phyloP scores from a whole-genome alignment of 1,140 invertebrate species.

The Heliconius eleuchia region DNA sequence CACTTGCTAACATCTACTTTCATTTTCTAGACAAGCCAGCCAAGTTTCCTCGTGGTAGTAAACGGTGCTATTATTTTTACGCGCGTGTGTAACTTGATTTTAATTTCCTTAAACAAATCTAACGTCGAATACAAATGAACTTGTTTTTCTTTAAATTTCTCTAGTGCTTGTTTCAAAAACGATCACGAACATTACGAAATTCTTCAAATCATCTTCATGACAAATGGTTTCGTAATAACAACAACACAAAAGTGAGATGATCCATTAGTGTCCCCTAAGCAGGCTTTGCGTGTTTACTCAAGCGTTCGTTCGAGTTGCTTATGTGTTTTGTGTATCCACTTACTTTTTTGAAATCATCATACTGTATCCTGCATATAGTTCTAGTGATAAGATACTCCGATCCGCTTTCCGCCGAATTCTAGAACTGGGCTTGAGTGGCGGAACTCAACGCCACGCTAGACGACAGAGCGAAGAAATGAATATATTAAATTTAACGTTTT shows the following conservation, averaged over 20 bases:
- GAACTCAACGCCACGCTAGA: too few species aligned
- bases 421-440: too few species aligned
- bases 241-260: slow-evolving; percentile 27
- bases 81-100: slow-evolving; percentile 20
- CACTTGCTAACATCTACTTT: slow-evolving; percentile 17
- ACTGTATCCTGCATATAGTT: too few species aligned
- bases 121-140: slow-evolving; percentile 37
- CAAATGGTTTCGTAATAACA: slow-evolving; percentile 35
- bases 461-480: too few species aligned
- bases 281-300: slow-evolving; percentile 28
- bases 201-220: slow-evolving; percentile 35
- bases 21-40: slow-evolving; percentile 20
- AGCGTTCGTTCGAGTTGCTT: background rate
- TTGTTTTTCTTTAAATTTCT: slow-evolving; percentile 52
- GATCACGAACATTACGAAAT: slow-evolving; percentile 31
- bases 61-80: slow-evolving; percentile 13
- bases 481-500: too few species aligned
- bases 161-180: slow-evolving; percentile 45
- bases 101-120: slow-evolving; percentile 31
- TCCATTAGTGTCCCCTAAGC: slow-evolving; percentile 34
- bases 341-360: background rate
- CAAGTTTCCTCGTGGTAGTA: slow-evolving; percentile 15
- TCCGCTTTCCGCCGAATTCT: too few species aligned
- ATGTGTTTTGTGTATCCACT: background rate
- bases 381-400: too few species aligned